Evolutionary conservation across 2,888 invertebrate genomes (phyloP).

Genomic region (Ochlodes sylvanus): DNA sequence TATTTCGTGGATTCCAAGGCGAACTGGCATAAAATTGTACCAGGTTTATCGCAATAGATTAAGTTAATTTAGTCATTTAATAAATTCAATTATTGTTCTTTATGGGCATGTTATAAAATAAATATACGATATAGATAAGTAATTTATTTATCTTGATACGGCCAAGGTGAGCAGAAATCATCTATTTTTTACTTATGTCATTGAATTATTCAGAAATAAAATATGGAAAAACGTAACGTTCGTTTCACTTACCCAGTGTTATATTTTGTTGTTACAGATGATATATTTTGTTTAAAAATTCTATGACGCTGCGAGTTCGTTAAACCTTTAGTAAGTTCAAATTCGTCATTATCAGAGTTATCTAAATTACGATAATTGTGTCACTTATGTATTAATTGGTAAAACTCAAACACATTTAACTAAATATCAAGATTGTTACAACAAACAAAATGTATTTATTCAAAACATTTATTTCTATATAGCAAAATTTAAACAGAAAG

Average conservation of each 20-base stretch:
- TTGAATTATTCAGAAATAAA: background rate
- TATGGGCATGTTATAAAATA: background rate
- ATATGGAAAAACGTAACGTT: no score
- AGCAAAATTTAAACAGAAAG: constrained; percentile 80
- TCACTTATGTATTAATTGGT: no score
- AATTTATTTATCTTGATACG: background rate
- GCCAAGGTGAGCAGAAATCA: background rate
- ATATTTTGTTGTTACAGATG: no score
- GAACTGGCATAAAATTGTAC: background rate
- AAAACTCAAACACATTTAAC: no score
- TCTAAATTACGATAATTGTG: no score
- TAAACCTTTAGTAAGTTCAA: no score
- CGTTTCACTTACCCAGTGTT: no score
- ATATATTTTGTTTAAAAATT: no score
- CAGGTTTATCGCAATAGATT: background rate
- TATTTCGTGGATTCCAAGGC: background rate
- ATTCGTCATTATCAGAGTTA: no score
- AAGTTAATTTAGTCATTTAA: background rate
- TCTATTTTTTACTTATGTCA: background rate
- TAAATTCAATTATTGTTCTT: background rate
- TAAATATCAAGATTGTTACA: no score
- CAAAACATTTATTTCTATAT: constrained; percentile 79
- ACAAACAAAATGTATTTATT: constrained; percentile 49
- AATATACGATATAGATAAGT: background rate
- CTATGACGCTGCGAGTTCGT: no score